These are phyloP conservation scores for Aphelocoma californica DNA, from an alignment of 2,797 vertebrate genomes.

Conservation along the genomic window DNA sequence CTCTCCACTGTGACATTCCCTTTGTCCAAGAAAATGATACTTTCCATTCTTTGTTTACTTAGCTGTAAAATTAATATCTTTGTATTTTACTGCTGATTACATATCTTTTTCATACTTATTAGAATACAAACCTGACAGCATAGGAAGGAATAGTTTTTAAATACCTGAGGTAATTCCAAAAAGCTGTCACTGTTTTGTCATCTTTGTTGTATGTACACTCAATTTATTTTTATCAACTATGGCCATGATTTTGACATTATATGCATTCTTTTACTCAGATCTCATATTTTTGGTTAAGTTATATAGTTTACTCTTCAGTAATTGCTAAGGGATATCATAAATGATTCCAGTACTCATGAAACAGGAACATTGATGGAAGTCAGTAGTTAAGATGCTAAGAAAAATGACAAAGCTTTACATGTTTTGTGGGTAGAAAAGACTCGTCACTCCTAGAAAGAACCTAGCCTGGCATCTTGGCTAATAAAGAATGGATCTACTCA, in stretches of 20 bases:
- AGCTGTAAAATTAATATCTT: not conserved
- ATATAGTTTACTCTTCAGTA: not conserved
- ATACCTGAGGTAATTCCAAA: not conserved
- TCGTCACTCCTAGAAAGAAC: not conserved
- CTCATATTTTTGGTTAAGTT: not conserved
- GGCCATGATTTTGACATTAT: not conserved
- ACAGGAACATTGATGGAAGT: not conserved
- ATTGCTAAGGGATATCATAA: not conserved
- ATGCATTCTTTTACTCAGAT: not conserved
- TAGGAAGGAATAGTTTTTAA: not conserved
- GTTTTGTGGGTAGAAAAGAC: not conserved
- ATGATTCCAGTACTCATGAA: not conserved
- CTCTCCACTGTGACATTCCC: not conserved
- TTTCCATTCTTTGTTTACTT: slow-evolving; percentile 7
- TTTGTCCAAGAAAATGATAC: not conserved
- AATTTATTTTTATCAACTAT: not conserved
- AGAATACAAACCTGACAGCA: not conserved
- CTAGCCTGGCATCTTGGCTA: not conserved
- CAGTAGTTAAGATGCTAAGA: not conserved
- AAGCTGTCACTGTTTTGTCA: not conserved
- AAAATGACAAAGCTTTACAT: not conserved
- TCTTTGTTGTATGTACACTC: not conserved
- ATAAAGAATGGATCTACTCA: not conserved
- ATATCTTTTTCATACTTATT: not conserved
- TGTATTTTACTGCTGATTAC: not conserved